Evolutionary conservation across 1,140 invertebrate genomes (phyloP).

Genomic region (Gyrodactylus bullatarudis): DNA sequence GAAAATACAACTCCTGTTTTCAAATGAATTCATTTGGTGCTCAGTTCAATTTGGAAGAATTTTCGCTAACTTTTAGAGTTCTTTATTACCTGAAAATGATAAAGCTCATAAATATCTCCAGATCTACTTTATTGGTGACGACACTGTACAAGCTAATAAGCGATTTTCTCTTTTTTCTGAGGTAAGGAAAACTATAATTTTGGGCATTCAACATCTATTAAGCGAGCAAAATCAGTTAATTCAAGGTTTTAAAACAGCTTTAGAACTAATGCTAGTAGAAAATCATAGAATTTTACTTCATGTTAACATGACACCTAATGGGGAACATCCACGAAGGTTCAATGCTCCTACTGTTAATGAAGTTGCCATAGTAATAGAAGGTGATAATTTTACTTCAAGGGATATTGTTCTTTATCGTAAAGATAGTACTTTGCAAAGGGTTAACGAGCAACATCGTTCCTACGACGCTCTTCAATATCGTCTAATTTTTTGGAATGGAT

Average conservation of each 20-base stretch:
- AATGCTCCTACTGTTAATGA: slow-evolving; percentile 17
- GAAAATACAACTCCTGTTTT: slow-evolving; percentile 19
- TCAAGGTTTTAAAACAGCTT: slow-evolving; percentile 15
- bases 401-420: slow-evolving; percentile 10
- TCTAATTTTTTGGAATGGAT: slow-evolving; percentile 9
- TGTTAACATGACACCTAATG: slow-evolving; percentile 14
- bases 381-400: slow-evolving; percentile 12
- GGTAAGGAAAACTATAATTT: slow-evolving; percentile 8
- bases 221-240: slow-evolving; percentile 15
- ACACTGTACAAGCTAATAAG: slow-evolving; percentile 7
- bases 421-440: slow-evolving; percentile 12
- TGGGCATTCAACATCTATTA: slow-evolving; percentile 14
- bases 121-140: slow-evolving; percentile 14
- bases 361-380: slow-evolving; percentile 14
- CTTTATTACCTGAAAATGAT: slow-evolving; percentile 13
- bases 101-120: slow-evolving; percentile 17
- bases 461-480: slow-evolving; percentile 9
- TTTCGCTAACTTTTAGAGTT: slow-evolving; percentile 20
- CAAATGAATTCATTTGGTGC: slow-evolving; percentile 19
- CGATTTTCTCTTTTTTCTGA: background rate
- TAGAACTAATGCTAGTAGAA: slow-evolving; percentile 13
- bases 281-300: slow-evolving; percentile 13
- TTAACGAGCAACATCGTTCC: slow-evolving; percentile 8
- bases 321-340: slow-evolving; percentile 16
- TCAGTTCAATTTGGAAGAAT: slow-evolving; percentile 22